Base-by-base conservation (phyloP, 2,888 invertebrate species). In the Melinopterus prodromus region DNA sequence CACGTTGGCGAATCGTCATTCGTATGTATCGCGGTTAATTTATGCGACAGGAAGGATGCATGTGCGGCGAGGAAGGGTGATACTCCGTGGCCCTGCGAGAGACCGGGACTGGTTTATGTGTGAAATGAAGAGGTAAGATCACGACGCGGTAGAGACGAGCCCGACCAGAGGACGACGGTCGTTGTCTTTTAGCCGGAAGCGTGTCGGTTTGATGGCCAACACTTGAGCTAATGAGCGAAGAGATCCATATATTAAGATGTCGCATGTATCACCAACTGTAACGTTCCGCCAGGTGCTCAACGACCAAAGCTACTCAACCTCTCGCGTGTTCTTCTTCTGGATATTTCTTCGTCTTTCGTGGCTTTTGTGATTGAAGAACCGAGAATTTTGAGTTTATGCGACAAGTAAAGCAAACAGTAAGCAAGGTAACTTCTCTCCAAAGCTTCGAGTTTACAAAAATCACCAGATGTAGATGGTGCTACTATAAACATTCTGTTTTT, bases 161-260 rank as follows among this genome's bases (percentile, higher is more conserved):
- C 74, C 35, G 74, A 35, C 26, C 82, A 82, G 83, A 83, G 80
- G 83, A 82, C 82, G 82, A 83, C 86, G 86, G 86, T 86, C 86
- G 86, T 86, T 86, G 86, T 86, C 86, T 86, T 84, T 84, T 81
- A 84, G 84, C 86, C 85, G 86, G 86, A 86, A 86, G 85, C 83
- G 82, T 85, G 86, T 85, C 86, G 85, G 85, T 86, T 86, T 86
- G 86, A 84, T 85, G 86, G 85, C 84, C 85, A 86, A 84, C 84
- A 85, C 86, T 86, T 83, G 85, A 86, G 85, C 86, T 86, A 86
- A 86, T 86, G 86, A 86, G 85, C 83, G 81, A 81, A 84, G 82
- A 82, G 85, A 86, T 86, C 84, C 86, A 85, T 86, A 86, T 83
- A 86, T 84, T 78, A 79, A 82, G 83, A 84, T 83, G 79, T 80